Conservation (phyloP, 2,888 invertebrate genomes). For the Eudasyphora cyanicolor region DNA sequence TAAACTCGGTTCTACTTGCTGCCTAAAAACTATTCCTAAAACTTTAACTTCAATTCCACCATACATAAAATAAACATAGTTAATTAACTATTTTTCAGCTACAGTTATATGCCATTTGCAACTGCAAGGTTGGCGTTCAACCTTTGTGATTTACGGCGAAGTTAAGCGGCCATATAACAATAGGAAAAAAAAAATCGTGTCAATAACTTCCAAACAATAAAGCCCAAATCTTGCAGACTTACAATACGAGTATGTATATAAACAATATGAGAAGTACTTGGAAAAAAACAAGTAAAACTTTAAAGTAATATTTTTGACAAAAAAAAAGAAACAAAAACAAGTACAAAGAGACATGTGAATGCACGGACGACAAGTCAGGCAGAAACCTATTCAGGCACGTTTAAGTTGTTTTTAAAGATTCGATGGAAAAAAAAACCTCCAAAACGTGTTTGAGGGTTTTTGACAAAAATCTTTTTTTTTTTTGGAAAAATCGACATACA, state of each 20-base stretch:
- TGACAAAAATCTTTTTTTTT: not conserved
- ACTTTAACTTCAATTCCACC: too few species aligned
- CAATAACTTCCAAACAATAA: conserved; percentile 3
- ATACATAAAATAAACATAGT: not conserved
- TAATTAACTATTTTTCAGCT: not conserved
- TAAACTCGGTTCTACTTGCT: too few species aligned
- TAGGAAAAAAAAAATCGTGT: conserved; percentile 6
- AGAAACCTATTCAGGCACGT: not conserved
- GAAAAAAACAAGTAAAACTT: conserved; percentile 28
- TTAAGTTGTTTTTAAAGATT: not conserved
- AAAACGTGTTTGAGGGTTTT: not conserved
- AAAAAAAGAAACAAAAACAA: not conserved
- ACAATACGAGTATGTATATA: too few species aligned
- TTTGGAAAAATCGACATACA: not conserved
- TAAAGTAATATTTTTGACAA: not conserved
- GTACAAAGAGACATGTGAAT: not conserved
- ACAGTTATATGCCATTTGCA: not conserved
- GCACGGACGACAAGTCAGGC: not conserved
- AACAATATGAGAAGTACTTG: not conserved
- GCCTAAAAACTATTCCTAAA: too few species aligned
- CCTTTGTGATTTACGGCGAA: not conserved
- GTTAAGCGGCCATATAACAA: not conserved
- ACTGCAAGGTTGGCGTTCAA: conserved; percentile 3
- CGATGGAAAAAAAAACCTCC: too few species aligned
- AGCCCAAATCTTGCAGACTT: not conserved